phyloP scores from a whole-genome alignment of 1,140 invertebrate genomes.

The Neodiprion lecontei region DNA sequence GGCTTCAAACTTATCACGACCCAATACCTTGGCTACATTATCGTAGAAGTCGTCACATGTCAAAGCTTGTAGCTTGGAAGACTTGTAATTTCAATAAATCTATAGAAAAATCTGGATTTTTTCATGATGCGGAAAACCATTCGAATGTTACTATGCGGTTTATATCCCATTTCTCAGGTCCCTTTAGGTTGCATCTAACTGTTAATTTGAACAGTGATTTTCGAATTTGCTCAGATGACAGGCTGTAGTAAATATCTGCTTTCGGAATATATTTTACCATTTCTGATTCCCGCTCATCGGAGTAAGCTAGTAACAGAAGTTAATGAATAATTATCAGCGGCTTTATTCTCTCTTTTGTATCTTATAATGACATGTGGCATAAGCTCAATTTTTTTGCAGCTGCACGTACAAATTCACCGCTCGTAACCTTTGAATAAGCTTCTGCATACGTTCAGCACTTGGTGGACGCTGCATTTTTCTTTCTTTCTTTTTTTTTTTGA shows the following conservation, averaged over 20 bases:
- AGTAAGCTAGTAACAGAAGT: neutral
- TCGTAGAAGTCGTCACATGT: conserved; percentile 39
- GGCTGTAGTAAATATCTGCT: neutral
- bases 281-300: neutral
- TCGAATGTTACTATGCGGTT: conserved; percentile 44
- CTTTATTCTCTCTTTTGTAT: neutral
- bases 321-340: neutral
- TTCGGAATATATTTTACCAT: neutral
- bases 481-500: neutral
- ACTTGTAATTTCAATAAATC: conserved; percentile 48
- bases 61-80: conserved; percentile 47
- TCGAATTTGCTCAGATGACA: neutral
- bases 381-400: neutral
- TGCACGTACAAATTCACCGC: neutral
- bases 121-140: conserved; percentile 48
- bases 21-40: conserved; percentile 45
- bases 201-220: conserved; percentile 41
- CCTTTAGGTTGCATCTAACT: conserved; percentile 28
- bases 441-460: neutral
- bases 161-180: conserved; percentile 43
- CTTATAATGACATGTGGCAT: neutral
- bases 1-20: conserved; percentile 38
- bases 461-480: neutral
- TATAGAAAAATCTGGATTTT: conserved; percentile 43
- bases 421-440: neutral